These are phyloP conservation scores for Netelia melanura DNA, from an alignment of 2,888 invertebrate genomes.

Conservation along the genomic window DNA sequence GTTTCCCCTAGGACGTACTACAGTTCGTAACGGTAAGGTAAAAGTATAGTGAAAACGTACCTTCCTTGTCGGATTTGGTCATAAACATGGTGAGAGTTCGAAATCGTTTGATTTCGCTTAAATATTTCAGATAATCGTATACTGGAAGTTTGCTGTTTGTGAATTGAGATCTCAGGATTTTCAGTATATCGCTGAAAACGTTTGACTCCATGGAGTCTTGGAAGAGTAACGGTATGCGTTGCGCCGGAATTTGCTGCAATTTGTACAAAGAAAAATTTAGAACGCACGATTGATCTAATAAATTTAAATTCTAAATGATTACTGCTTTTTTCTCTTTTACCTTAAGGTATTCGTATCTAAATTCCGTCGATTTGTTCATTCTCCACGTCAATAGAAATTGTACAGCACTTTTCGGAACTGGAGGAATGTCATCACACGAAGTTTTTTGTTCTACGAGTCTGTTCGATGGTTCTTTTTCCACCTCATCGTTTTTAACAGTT, in stretches of 20 bases:
- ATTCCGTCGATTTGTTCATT: conserved; percentile 85
- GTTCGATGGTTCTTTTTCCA: conserved; percentile 49
- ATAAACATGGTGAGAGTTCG: conserved; percentile 89
- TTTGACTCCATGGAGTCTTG: conserved; percentile 89
- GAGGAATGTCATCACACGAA: conserved; percentile 75
- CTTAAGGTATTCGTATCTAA: conserved; percentile 88
- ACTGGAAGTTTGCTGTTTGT: conserved; percentile 84
- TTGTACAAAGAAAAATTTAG: conserved; percentile 35
- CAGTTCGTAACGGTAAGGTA: background rate
- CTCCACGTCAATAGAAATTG: conserved; percentile 89
- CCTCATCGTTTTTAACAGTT: conserved; percentile 23
- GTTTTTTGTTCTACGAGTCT: conserved; percentile 32
- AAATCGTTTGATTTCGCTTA: conserved; percentile 88
- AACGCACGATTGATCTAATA: background rate
- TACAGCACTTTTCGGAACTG: conserved; percentile 88
- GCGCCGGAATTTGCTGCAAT: conserved; percentile 87
- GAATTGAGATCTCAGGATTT: conserved; percentile 85
- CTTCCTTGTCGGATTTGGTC: conserved; percentile 86
- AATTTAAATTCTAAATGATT: background rate
- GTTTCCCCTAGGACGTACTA: background rate
- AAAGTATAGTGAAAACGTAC: conserved; percentile 81
- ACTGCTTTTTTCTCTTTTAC: conserved; percentile 75
- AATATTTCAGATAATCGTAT: conserved; percentile 86
- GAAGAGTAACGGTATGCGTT: conserved; percentile 88
- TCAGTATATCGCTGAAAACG: conserved; percentile 88